phyloP scores from a whole-genome alignment of 2,797 vertebrate genomes.

The Microcaecilia unicolor region DNA sequence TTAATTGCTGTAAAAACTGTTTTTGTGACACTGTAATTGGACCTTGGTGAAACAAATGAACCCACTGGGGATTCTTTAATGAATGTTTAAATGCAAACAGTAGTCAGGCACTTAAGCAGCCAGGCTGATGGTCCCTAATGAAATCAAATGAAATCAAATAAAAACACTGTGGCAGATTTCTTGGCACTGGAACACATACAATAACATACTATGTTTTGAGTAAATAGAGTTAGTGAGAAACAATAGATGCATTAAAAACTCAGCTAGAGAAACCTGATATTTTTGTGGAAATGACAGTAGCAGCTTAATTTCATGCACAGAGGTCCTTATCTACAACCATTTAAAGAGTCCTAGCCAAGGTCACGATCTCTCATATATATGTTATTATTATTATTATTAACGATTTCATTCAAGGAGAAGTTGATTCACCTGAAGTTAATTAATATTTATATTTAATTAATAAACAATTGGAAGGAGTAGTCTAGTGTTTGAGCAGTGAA shows the following conservation, averaged over 20 bases:
- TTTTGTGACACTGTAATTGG: constrained; percentile 86
- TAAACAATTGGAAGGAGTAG: too few species aligned
- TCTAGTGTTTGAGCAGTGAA: too few species aligned
- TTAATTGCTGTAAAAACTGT: constrained; percentile 84
- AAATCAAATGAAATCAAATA: constrained; percentile 91
- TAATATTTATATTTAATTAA: too few species aligned
- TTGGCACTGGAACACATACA: constrained; percentile 55
- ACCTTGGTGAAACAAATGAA: constrained; percentile 87
- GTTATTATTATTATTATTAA: too few species aligned
- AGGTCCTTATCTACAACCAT: constrained; percentile 8
- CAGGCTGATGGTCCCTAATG: constrained; percentile 65
- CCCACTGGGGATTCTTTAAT: constrained; percentile 86
- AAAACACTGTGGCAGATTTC: constrained; percentile 81
- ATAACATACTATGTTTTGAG: constrained; percentile 45
- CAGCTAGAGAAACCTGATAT: constrained; percentile 11
- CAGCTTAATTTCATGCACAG: constrained; percentile 67
- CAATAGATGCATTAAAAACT: constrained; percentile 47
- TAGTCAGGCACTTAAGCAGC: constrained; percentile 73
- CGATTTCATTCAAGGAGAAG: too few species aligned
- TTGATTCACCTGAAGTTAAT: too few species aligned
- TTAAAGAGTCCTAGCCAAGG: not conserved
- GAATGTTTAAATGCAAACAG: constrained; percentile 92
- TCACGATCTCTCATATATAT: too few species aligned
- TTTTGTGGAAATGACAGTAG: constrained; percentile 45
- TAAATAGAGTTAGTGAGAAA: constrained; percentile 55